Conservation (phyloP, 1,140 invertebrate genomes). For the Euura lappo region DNA sequence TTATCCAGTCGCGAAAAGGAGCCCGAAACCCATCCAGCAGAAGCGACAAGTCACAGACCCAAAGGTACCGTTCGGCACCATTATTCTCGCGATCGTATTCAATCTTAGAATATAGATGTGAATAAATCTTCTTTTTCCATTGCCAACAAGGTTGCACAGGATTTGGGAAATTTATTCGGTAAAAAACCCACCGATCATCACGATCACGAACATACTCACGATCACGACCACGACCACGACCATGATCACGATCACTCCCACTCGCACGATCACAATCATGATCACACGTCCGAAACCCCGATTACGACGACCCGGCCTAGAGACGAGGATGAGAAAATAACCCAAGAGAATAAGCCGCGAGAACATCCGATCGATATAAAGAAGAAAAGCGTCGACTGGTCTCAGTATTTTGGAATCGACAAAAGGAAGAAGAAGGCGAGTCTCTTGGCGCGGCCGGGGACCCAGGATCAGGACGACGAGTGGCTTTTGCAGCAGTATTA, state of each 20-base stretch:
- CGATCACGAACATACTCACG: slow-evolving; percentile 39
- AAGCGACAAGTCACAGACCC: slow-evolving; percentile 47
- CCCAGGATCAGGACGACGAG: slow-evolving; percentile 60
- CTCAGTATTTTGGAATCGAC: slow-evolving; percentile 83
- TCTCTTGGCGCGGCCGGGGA: slow-evolving; percentile 41
- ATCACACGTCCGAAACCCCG: slow-evolving; percentile 40
- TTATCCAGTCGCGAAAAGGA: slow-evolving; percentile 50
- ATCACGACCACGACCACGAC: slow-evolving; percentile 47
- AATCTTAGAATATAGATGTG: too few species aligned
- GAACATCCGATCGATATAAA: slow-evolving; percentile 63
- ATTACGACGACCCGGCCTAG: slow-evolving; percentile 32
- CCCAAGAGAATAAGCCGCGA: slow-evolving; percentile 40
- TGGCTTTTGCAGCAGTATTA: slow-evolving; percentile 65
- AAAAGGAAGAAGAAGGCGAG: slow-evolving; percentile 72
- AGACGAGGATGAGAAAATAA: slow-evolving; percentile 40
- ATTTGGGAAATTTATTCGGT: slow-evolving; percentile 50
- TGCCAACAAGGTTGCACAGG: slow-evolving; percentile 46
- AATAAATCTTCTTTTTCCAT: not conserved
- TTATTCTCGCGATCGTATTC: not conserved
- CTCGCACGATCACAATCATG: slow-evolving; percentile 51
- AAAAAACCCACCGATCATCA: slow-evolving; percentile 36
- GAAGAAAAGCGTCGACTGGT: slow-evolving; percentile 86
- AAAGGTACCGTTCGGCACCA: slow-evolving; percentile 37
- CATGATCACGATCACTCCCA: slow-evolving; percentile 34
- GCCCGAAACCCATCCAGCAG: slow-evolving; percentile 39